phyloP scores from a whole-genome alignment of 2,113 vertebrate genomes.

The Muntiacus reevesi region DNA sequence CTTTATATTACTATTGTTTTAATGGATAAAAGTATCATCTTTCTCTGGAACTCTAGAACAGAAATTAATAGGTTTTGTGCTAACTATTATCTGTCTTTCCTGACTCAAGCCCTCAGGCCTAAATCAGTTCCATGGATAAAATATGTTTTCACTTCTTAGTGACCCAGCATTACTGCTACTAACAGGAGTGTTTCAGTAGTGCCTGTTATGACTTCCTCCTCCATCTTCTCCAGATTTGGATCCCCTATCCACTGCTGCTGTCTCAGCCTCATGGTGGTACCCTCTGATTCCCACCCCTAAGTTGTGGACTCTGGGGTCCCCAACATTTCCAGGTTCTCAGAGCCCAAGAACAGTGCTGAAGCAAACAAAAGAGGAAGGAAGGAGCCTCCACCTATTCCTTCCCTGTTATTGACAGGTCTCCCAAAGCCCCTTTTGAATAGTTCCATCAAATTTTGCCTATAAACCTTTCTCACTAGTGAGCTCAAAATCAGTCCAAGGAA shows the following conservation, averaged over 20 bases:
- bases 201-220: neutral
- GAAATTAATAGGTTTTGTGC: neutral
- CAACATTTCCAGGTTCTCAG: neutral
- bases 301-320: neutral
- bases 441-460: neutral
- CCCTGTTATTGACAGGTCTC: neutral
- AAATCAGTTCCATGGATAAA: neutral
- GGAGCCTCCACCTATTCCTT: neutral
- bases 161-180: neutral
- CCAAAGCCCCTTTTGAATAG: neutral
- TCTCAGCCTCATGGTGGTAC: neutral
- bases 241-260: neutral
- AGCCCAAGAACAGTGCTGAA: neutral
- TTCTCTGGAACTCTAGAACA: neutral
- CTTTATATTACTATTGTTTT: neutral
- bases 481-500: neutral
- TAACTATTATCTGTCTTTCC: neutral
- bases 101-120: neutral
- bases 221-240: neutral
- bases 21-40: neutral
- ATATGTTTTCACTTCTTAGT: neutral
- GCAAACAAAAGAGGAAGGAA: neutral
- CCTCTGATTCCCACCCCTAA: neutral
- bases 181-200: neutral
- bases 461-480: neutral